Evolutionary conservation across 2,888 invertebrate species (phyloP).

Genomic region (Steinernema carpocapsae): DNA sequence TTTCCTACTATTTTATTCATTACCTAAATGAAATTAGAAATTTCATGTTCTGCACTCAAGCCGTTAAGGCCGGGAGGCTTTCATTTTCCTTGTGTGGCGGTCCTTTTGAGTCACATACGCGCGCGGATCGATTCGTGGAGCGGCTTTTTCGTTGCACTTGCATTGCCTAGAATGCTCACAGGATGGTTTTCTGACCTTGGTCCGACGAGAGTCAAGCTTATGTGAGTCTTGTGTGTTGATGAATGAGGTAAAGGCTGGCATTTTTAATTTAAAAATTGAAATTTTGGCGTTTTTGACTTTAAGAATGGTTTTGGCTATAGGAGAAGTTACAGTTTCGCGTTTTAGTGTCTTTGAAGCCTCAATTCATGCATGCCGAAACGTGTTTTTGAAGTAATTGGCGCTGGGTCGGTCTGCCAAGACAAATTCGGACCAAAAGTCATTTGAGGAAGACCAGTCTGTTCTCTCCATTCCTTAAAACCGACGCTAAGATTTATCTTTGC

Average conservation of each 20-base stretch:
- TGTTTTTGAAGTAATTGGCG: no score
- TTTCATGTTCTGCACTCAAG: background rate
- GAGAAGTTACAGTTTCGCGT: no score
- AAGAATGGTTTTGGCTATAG: no score
- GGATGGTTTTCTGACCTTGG: conserved; percentile 26
- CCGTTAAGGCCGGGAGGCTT: background rate
- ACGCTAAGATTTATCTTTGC: no score
- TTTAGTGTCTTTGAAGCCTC: no score
- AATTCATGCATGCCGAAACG: no score
- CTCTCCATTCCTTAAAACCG: no score
- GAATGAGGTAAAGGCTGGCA: background rate
- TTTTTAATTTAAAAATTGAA: background rate
- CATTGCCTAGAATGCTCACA: background rate
- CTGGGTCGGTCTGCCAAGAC: no score
- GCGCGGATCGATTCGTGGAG: conserved; percentile 4
- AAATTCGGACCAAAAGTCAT: no score
- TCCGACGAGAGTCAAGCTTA: background rate
- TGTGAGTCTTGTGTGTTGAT: background rate
- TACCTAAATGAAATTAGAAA: background rate
- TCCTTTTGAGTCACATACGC: background rate
- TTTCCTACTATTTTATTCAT: background rate
- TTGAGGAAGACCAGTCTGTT: no score
- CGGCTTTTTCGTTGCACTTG: background rate
- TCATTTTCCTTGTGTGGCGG: background rate
- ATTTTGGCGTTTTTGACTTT: background rate